Evolutionary conservation across 2,113 vertebrate genomes (phyloP).

Genomic region (Phaethon lepturus): DNA sequence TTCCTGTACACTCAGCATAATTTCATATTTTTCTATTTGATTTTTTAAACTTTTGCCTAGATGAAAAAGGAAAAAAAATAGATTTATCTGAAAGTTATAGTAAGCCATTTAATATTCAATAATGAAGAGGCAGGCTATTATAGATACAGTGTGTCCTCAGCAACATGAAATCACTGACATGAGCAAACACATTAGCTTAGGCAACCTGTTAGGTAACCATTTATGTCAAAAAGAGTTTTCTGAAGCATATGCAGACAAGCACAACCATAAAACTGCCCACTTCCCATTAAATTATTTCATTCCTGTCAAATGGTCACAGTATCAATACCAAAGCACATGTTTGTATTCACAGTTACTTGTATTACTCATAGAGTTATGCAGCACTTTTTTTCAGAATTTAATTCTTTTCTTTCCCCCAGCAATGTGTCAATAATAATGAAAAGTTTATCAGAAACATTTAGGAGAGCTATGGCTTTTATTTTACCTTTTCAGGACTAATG

Average conservation of each 20-base stretch:
- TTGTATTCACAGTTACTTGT: background rate
- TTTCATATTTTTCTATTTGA: fast-evolving
- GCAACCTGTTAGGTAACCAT: background rate
- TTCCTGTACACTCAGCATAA: background rate
- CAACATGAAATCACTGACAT: background rate
- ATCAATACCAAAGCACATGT: background rate
- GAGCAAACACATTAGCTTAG: background rate
- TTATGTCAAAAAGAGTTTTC: background rate
- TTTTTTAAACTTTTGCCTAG: background rate
- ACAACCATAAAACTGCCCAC: background rate
- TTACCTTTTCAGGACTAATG: conserved; percentile 83
- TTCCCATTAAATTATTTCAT: background rate
- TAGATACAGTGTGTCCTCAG: background rate
- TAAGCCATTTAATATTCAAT: background rate
- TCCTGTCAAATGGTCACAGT: background rate
- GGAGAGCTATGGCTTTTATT: background rate
- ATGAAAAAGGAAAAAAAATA: background rate
- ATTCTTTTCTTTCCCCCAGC: background rate
- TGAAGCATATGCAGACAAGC: background rate
- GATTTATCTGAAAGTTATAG: background rate
- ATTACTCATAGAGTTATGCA: background rate
- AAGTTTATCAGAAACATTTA: background rate
- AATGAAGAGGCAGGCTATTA: fast-evolving
- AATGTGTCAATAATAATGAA: background rate
- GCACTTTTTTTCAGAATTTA: background rate